phyloP scores from a whole-genome alignment of 2,797 vertebrate genomes.

The Brachymystax lenok region DNA sequence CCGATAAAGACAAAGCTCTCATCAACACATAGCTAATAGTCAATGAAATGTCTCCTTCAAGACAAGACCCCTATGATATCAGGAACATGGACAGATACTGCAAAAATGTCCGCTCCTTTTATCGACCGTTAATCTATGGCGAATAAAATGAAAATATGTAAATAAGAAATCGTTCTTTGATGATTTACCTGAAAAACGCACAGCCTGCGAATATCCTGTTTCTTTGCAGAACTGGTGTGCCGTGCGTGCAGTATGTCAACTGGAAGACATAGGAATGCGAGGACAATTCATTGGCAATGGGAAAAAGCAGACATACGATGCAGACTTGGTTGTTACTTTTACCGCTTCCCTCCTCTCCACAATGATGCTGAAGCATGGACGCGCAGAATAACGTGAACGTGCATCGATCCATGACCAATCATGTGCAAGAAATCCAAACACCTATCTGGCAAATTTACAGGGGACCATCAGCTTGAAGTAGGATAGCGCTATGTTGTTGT shows the following conservation, averaged over 20 bases:
- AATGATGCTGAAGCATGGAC: constrained; percentile 64
- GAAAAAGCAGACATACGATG: constrained; percentile 62
- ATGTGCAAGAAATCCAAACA: constrained; percentile 43
- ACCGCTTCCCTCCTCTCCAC: constrained; percentile 46
- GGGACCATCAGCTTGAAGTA: neutral
- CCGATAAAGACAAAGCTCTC: too few relatives aligned
- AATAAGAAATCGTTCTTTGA: constrained; percentile 54
- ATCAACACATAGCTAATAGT: neutral
- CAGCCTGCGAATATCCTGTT: constrained; percentile 64
- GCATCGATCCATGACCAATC: constrained; percentile 73
- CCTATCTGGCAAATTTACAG: neutral
- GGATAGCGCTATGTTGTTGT: neutral
- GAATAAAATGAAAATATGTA: constrained; percentile 47
- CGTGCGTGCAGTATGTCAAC: constrained; percentile 66
- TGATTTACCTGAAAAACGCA: constrained; percentile 53
- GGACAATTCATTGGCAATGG: constrained; percentile 66
- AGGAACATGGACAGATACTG: constrained; percentile 65
- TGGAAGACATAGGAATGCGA: constrained; percentile 74
- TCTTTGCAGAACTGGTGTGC: constrained; percentile 60
- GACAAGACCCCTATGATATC: constrained; percentile 29
- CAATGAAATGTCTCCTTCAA: constrained; percentile 28
- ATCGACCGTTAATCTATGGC: constrained; percentile 18
- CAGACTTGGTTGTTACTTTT: constrained; percentile 49
- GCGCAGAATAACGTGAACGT: constrained; percentile 66
- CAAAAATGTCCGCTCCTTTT: constrained; percentile 40